These are phyloP conservation scores for Aphidoletes aphidimyza DNA, from an alignment of 2,888 invertebrate genomes.

Conservation along the genomic window DNA sequence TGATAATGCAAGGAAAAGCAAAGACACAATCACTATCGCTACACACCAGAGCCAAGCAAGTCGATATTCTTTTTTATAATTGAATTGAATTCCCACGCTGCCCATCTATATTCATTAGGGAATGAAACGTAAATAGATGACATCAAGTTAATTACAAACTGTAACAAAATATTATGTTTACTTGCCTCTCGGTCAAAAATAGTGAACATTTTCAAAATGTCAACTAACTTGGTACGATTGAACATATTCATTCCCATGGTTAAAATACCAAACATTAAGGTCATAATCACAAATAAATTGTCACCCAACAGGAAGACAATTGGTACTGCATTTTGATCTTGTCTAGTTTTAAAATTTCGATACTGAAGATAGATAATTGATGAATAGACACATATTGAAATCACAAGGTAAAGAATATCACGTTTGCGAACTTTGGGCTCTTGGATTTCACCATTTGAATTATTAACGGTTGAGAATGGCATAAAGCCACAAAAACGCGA, in stretches of 20 bases:
- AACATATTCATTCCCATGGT: neutral
- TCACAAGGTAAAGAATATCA: neutral
- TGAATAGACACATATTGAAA: neutral
- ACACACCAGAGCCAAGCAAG: neutral
- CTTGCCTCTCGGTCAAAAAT: neutral
- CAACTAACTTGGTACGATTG: neutral
- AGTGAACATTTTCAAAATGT: neutral
- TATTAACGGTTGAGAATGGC: neutral
- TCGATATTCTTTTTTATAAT: neutral
- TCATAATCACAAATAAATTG: neutral
- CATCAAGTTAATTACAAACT: no score
- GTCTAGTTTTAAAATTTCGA: no score
- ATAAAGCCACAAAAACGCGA: neutral
- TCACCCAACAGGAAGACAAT: neutral
- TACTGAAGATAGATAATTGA: no score
- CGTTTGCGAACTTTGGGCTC: neutral
- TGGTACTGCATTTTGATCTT: neutral
- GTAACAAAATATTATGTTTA: no score
- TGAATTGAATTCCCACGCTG: neutral
- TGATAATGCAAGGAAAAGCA: no score
- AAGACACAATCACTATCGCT: neutral
- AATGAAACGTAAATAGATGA: no score
- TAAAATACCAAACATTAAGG: neutral
- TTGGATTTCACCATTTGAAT: neutral
- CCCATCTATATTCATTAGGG: neutral